These are phyloP conservation scores for Lichenostomus cassidix DNA, from an alignment of 2,113 vertebrate genomes.

Conservation along the genomic window DNA sequence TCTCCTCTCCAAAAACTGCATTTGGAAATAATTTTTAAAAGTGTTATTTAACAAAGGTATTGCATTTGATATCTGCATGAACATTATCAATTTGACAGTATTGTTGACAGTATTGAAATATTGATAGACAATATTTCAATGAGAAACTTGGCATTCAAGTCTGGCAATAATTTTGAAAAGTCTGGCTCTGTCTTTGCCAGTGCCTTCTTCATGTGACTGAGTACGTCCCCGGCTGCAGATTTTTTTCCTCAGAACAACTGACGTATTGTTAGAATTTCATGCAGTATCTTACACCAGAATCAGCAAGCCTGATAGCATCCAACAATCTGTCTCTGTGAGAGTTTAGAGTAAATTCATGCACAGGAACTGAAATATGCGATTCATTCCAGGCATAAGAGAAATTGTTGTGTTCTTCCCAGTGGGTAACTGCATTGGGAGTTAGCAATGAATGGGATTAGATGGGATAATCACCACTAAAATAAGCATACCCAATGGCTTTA, in stretches of 20 bases:
- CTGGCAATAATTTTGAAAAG: background rate
- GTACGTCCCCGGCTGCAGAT: rapidly evolving
- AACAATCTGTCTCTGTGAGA: background rate
- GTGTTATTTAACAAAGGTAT: background rate
- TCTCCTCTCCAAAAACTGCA: background rate
- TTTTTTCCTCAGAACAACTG: background rate
- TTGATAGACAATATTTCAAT: background rate
- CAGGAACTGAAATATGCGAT: background rate
- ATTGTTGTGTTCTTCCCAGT: slow-evolving; percentile 9
- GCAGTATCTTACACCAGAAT: background rate
- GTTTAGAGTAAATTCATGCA: background rate
- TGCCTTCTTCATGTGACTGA: background rate
- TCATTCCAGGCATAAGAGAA: slow-evolving; percentile 24
- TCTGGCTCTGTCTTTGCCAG: background rate
- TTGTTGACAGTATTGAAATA: too few relatives aligned
- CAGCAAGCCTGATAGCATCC: background rate
- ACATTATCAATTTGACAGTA: background rate
- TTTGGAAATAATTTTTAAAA: background rate
- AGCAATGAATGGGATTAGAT: slow-evolving; percentile 51
- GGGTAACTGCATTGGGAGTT: slow-evolving; percentile 39
- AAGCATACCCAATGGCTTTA: slow-evolving; percentile 14
- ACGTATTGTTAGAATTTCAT: background rate
- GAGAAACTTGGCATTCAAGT: background rate
- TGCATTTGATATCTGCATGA: background rate
- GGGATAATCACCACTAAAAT: slow-evolving; percentile 51